Percentiles rank a stretch among this genome's conserved stretches.
Evolutionary conservation across 2,888 invertebrate species (phyloP).

Genomic region (Andrena bicolor): DNA sequence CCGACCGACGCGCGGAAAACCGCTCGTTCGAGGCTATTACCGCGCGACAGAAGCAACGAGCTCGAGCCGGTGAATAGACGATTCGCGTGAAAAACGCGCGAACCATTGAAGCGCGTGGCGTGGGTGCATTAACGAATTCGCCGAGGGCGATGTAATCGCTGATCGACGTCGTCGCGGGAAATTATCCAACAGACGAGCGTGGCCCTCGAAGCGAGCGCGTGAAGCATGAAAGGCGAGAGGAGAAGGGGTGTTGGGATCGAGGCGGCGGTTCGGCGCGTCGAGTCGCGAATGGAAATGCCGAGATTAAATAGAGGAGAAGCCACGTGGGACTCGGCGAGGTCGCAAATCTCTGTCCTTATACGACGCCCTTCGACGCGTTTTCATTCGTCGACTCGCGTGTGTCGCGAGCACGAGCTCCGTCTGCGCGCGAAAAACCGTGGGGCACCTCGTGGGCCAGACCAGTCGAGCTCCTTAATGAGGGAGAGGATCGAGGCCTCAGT

Average conservation of each 20-base stretch:
- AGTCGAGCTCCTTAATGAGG: conserved; percentile 68
- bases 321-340: conserved; percentile 31
- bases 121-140: conserved; percentile 21
- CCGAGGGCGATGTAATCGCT: conserved; percentile 27
- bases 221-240: neutral
- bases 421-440: conserved; percentile 54
- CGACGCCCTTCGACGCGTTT: conserved; percentile 16
- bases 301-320: conserved; percentile 32
- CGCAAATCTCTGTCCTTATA: conserved; percentile 9
- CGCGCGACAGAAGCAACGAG: neutral
- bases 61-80: conserved; percentile 12
- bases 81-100: conserved; percentile 29
- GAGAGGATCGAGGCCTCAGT: conserved; percentile 53
- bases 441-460: conserved; percentile 54
- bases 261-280: neutral
- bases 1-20: conserved; percentile 19
- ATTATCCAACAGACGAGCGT: neutral
- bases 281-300: conserved; percentile 25
- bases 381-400: neutral
- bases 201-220: neutral
- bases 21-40: conserved; percentile 8
- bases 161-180: neutral
- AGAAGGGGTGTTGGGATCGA: conserved; percentile 5
- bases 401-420: neutral
- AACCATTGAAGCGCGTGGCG: neutral